Conservation (phyloP, 1,140 invertebrate genomes). For the Pseudomyrmex sp. region DNA sequence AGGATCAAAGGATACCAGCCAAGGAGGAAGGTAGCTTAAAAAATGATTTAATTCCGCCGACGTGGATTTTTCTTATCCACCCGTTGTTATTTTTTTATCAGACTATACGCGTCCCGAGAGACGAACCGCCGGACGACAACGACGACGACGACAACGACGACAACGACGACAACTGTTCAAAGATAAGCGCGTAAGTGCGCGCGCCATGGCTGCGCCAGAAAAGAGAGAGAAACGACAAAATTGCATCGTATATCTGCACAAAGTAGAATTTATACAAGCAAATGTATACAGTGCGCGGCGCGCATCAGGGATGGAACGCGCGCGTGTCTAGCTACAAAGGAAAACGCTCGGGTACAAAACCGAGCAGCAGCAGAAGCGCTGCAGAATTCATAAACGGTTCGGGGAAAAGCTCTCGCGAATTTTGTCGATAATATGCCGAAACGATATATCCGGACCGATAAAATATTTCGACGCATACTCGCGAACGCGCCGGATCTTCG, state of each 20-base stretch:
- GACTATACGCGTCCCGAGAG: background rate
- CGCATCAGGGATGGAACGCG: slow-evolving; percentile 20
- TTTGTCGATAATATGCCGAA: slow-evolving; percentile 46
- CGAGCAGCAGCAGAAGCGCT: background rate
- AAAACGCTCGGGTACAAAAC: slow-evolving; percentile 6
- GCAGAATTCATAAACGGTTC: slow-evolving; percentile 47
- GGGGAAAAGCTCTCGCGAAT: background rate
- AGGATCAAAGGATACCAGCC: slow-evolving; percentile 60
- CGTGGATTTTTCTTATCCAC: slow-evolving; percentile 61
- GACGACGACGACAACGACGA: no score
- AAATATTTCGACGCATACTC: slow-evolving; percentile 20
- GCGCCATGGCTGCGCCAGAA: slow-evolving; percentile 36
- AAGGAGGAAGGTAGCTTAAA: slow-evolving; percentile 63
- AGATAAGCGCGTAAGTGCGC: slow-evolving; percentile 43
- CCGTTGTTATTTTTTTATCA: slow-evolving; percentile 5
- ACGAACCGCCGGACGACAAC: background rate
- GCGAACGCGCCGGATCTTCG: slow-evolving; percentile 15
- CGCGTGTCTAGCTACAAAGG: slow-evolving; percentile 17
- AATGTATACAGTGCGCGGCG: slow-evolving; percentile 18
- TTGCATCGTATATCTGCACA: slow-evolving; percentile 51
- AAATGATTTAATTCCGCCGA: slow-evolving; percentile 75
- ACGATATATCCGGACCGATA: slow-evolving; percentile 19
- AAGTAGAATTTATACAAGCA: slow-evolving; percentile 41
- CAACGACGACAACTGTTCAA: slow-evolving; percentile 35
- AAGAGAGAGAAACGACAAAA: slow-evolving; percentile 26